Evolutionary conservation across 2,888 invertebrate genomes (phyloP).

Genomic region (Latrodectus elegans): DNA sequence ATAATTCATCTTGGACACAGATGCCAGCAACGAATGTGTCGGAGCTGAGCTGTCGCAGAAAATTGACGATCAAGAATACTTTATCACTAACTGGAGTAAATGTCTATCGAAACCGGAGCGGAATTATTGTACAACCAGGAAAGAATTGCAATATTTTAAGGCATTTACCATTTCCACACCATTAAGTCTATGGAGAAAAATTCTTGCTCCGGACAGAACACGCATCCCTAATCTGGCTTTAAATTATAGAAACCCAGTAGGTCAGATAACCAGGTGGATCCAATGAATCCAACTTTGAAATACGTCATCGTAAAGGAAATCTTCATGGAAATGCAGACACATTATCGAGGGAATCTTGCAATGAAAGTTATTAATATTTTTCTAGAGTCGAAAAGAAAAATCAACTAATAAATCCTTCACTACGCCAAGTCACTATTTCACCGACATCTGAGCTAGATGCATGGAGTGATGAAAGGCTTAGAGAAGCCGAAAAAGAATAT

Average conservation of each 20-base stretch:
- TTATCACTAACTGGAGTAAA: neutral
- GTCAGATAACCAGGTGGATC: neutral
- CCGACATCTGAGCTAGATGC: neutral
- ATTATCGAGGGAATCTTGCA: neutral
- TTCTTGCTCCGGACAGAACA: too few relatives aligned
- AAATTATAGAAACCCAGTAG: neutral
- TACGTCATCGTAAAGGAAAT: too few relatives aligned
- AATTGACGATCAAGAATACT: too few relatives aligned
- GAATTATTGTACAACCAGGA: neutral
- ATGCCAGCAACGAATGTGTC: neutral
- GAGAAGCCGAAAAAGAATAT: too few relatives aligned
- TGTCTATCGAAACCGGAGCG: neutral
- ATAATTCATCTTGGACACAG: neutral
- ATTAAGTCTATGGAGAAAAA: neutral
- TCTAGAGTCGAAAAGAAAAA: neutral
- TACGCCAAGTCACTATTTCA: neutral
- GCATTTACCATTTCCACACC: neutral
- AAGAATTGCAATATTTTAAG: neutral
- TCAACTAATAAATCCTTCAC: too few relatives aligned
- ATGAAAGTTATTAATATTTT: neutral
- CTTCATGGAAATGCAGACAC: too few relatives aligned
- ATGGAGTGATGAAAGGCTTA: too few relatives aligned
- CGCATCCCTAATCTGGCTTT: neutral
- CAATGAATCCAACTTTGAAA: too few relatives aligned
- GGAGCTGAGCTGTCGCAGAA: too few relatives aligned